Evolutionary conservation across 2,113 vertebrate species (phyloP).

Genomic region (Xerus inauris): DNA sequence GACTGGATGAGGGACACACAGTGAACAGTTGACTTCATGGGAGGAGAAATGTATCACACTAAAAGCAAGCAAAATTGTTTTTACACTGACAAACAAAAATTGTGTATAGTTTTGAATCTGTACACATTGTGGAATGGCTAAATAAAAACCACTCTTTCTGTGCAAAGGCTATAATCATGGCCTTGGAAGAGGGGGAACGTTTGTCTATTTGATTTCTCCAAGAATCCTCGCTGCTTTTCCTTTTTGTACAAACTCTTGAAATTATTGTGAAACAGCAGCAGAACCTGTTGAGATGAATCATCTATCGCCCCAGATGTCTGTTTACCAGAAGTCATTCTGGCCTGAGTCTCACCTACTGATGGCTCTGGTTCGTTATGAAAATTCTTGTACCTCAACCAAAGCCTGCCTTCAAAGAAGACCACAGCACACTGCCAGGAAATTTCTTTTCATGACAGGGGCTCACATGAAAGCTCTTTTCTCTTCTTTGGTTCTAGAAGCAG

Average conservation of each 20-base stretch:
- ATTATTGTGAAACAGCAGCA: neutral
- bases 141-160: neutral
- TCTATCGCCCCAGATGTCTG: neutral
- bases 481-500: neutral
- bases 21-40: neutral
- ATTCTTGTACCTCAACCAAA: conserved; percentile 58
- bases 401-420: neutral
- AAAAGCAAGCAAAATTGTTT: neutral
- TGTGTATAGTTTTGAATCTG: neutral
- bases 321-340: conserved; percentile 40
- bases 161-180: neutral
- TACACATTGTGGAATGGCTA: neutral
- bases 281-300: conserved; percentile 29
- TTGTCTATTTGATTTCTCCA: neutral
- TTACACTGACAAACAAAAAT: neutral
- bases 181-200: neutral
- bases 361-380: conserved; percentile 39
- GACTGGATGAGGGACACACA: neutral
- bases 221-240: neutral
- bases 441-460: neutral
- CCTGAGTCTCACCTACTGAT: neutral
- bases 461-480: neutral
- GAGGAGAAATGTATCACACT: neutral
- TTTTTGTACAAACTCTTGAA: neutral
- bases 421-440: neutral